phyloP scores from a whole-genome alignment of 2,113 vertebrate genomes.

The Pardalotus punctatus region DNA sequence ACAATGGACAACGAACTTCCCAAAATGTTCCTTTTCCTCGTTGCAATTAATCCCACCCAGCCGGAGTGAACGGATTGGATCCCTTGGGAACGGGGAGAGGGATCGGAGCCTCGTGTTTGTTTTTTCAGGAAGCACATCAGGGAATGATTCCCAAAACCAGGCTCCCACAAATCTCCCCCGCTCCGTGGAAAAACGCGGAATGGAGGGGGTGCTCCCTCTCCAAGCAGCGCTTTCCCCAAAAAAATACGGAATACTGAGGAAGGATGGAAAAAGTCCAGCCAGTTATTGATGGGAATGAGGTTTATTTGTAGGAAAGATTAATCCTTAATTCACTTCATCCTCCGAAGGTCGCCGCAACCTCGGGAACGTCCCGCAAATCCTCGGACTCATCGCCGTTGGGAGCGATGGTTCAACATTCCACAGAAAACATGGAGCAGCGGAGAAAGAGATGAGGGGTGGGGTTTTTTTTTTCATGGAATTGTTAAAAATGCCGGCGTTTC shows the following conservation, averaged over 20 bases:
- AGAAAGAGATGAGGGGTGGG: neutral
- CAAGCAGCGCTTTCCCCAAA: neutral
- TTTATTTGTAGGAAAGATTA: slow-evolving; percentile 1
- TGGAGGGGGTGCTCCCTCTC: neutral
- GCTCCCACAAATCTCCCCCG: neutral
- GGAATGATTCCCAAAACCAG: neutral
- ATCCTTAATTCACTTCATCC: neutral
- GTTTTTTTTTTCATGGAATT: neutral
- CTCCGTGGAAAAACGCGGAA: neutral
- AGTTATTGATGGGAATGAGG: neutral
- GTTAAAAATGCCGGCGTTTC: neutral
- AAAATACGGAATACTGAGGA: neutral
- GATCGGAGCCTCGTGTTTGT: neutral
- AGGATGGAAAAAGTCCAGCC: neutral
- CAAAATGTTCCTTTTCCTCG: neutral
- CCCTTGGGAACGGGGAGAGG: neutral
- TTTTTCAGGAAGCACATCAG: neutral
- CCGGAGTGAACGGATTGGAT: neutral
- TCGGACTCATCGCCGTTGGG: neutral
- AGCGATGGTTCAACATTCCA: neutral
- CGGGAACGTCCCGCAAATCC: neutral
- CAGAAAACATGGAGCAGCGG: neutral
- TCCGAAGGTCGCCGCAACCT: neutral
- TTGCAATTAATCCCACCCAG: neutral
- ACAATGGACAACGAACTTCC: neutral